Base-by-base conservation (phyloP, 2,797 vertebrate species). In the Tadarida brasiliensis region DNA sequence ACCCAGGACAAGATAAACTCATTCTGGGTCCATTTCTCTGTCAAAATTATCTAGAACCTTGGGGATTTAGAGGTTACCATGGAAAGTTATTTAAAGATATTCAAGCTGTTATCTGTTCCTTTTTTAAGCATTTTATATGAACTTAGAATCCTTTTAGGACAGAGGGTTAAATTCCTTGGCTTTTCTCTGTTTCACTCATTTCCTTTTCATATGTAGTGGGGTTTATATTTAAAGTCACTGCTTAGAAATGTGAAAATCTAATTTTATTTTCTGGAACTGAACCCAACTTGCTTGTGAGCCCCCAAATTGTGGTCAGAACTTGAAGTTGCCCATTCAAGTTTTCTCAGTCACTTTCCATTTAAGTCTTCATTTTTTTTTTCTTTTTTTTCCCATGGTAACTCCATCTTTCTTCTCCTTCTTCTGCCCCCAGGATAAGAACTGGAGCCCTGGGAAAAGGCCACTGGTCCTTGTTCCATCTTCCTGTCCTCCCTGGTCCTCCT, bases 1-100 rank as follows among this genome's bases (percentile, higher is more conserved):
- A 61, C 59, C 17, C 11, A 70, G 87, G 73, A 39, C 39, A 39
- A 49, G 33, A 76, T 49, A 91, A 91, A 39, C 28, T 17, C 26
- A 33, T 54, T 91, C 15, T 44, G 49, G 33, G 68, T 44, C 56
- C 4, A 10, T 15, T 47, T 86, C 33, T 95, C 67, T 80, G 44
- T 71, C 28, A 77, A 85, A 89, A 59, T 88, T 61, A 78, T 54
- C 71, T 24, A 82, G 63, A 93, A 86, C 49, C 57, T 51, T 65
- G 59, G 76, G 54, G 54, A 92, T 57, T 90, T 81, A 84, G 77
- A 90, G 24, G 56, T 94, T 78, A 87, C 54, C 63, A 24, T 6
- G 14, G 35, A 71, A 91, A 91, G 63, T 71, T 94, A 89, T 83
- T 68, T 82, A 94, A 91, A 91, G 33, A 49, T 85, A 33, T 84